Evolutionary conservation across 2,113 vertebrate species (phyloP).

Genomic region (Sclerurus mexicanus): DNA sequence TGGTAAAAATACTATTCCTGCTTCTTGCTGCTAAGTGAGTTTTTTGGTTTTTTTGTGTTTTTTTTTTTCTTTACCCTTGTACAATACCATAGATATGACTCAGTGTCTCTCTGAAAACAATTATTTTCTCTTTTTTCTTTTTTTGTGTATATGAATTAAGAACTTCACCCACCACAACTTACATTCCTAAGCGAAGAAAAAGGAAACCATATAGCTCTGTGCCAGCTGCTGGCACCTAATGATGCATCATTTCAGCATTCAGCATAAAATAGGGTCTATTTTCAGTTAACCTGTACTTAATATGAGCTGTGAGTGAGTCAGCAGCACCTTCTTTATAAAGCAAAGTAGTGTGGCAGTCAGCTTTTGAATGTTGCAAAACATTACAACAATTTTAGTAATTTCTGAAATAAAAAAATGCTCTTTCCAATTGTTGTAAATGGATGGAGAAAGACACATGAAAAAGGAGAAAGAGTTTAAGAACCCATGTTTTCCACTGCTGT

Average conservation of each 20-base stretch:
- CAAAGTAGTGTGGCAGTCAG: neutral
- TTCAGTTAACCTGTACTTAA: neutral
- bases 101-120: neutral
- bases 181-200: neutral
- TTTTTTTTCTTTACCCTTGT: neutral
- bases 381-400: neutral
- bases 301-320: neutral
- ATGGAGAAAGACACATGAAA: neutral
- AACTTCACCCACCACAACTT: neutral
- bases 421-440: neutral
- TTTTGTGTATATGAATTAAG: neutral
- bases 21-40: neutral
- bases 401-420: neutral
- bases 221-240: neutral
- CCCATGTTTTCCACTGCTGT: neutral
- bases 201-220: neutral
- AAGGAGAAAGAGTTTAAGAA: neutral
- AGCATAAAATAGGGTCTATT: neutral
- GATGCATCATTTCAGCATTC: neutral
- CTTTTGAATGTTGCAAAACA: neutral
- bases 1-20: neutral
- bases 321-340: neutral
- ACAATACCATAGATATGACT: neutral
- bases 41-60: neutral
- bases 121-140: neutral